Percentiles rank a stretch among this genome's conserved stretches.
Conservation (phyloP, 2,888 invertebrate species). For the Panopea generosa region DNA sequence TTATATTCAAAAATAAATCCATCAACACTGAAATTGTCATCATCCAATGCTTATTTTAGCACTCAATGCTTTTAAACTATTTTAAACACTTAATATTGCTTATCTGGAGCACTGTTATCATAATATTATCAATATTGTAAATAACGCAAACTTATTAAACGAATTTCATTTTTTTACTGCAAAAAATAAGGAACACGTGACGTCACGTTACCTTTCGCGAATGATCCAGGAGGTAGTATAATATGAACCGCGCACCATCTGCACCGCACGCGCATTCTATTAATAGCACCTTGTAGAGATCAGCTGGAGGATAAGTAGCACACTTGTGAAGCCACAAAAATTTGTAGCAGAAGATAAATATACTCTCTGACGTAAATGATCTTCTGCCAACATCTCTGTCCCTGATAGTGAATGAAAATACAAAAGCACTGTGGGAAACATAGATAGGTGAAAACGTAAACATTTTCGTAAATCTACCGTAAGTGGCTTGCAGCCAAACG, state of each 20-base stretch:
- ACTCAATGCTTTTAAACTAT: too few species aligned
- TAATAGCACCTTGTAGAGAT: slow-evolving; percentile 35
- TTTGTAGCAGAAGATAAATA: slow-evolving; percentile 20
- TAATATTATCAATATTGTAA: too few species aligned
- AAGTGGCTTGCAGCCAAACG: too few species aligned
- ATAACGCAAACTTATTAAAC: too few species aligned
- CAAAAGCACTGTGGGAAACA: slow-evolving; percentile 32
- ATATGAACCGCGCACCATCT: slow-evolving; percentile 35
- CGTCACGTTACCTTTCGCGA: not conserved
- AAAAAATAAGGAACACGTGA: not conserved
- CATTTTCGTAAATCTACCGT: slow-evolving; percentile 1
- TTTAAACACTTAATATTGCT: too few species aligned
- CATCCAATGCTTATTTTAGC: too few species aligned
- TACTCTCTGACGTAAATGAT: slow-evolving; percentile 1
- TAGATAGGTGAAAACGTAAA: not conserved
- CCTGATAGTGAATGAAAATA: slow-evolving; percentile 39
- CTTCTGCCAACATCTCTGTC: not conserved
- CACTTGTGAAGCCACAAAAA: slow-evolving; percentile 59
- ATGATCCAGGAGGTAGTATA: not conserved
- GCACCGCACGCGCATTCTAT: slow-evolving; percentile 54
- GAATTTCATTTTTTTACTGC: too few species aligned
- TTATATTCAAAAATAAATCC: too few species aligned
- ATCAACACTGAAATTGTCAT: too few species aligned
- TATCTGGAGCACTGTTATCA: too few species aligned
- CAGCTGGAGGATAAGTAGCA: slow-evolving; percentile 46